These are phyloP conservation scores for Papilio demoleus DNA, from an alignment of 2,888 invertebrate genomes.

Conservation along the genomic window DNA sequence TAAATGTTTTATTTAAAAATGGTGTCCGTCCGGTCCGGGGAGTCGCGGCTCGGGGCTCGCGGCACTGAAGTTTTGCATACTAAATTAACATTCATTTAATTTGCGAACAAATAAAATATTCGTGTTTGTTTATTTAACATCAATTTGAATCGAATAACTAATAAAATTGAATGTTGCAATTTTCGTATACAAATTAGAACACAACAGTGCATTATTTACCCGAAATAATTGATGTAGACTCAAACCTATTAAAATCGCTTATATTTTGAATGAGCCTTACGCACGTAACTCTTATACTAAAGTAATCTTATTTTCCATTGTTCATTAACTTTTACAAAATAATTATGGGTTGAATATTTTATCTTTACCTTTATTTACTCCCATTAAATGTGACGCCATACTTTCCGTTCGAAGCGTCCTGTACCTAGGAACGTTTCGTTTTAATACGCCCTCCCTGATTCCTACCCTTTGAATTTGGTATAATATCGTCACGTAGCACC, in stretches of 20 bases:
- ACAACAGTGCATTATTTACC: background rate
- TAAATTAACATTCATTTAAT: conserved; percentile 34
- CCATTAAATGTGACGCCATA: conserved; percentile 53
- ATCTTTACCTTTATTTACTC: conserved; percentile 30
- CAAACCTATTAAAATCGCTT: too few species aligned
- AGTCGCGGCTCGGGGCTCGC: background rate
- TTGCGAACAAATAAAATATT: conserved; percentile 27
- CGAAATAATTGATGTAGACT: too few species aligned
- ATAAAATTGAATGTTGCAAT: conserved; percentile 15
- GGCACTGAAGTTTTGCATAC: conserved; percentile 20
- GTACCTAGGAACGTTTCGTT: conserved; percentile 64
- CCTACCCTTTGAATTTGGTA: conserved; percentile 78
- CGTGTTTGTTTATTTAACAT: conserved; percentile 11
- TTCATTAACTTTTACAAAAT: too few species aligned
- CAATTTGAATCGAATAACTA: conserved; percentile 13
- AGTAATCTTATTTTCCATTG: too few species aligned
- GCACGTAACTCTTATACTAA: too few species aligned
- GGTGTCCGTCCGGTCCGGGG: conserved; percentile 1
- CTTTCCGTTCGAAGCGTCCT: conserved; percentile 50
- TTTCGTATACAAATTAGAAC: background rate
- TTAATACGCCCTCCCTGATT: conserved; percentile 64
- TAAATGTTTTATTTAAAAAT: conserved; percentile 35
- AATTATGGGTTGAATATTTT: too few species aligned
- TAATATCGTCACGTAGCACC: conserved; percentile 68
- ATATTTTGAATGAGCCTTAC: too few species aligned